phyloP scores from a whole-genome alignment of 2,113 vertebrate species.

The Sceloporus tristichus region DNA sequence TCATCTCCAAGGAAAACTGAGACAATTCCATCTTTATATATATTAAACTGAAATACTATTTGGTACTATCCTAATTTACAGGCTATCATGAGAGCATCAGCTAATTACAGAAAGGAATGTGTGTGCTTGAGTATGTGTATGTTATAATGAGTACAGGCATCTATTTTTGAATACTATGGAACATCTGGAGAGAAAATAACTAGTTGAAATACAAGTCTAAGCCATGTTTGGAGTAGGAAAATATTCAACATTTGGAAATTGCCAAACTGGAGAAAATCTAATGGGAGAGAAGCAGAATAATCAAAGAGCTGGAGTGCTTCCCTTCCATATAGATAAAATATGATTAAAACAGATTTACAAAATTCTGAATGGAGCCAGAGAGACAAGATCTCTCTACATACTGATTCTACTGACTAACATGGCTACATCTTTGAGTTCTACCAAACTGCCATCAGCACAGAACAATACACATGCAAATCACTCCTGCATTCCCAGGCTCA shows the following conservation, averaged over 20 bases:
- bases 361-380: not conserved
- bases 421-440: too few relatives aligned
- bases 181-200: not conserved
- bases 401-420: too few relatives aligned
- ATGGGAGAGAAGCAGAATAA: not conserved
- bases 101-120: conserved; percentile 2
- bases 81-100: not conserved
- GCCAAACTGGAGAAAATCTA: not conserved
- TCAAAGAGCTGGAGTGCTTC: not conserved
- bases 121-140: not conserved
- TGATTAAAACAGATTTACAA: not conserved
- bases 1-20: not conserved
- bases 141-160: not conserved
- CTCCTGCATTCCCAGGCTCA: too few relatives aligned
- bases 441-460: too few relatives aligned
- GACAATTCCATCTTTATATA: conserved; percentile 11
- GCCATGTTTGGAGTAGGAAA: not conserved
- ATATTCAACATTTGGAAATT: not conserved
- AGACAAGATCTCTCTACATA: not conserved
- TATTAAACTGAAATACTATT: not conserved
- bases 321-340: not conserved
- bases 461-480: too few relatives aligned
- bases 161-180: conserved; percentile 29
- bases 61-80: not conserved
- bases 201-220: conserved; percentile 7